phyloP scores from a whole-genome alignment of 2,797 vertebrate genomes.

The Merluccius polli region DNA sequence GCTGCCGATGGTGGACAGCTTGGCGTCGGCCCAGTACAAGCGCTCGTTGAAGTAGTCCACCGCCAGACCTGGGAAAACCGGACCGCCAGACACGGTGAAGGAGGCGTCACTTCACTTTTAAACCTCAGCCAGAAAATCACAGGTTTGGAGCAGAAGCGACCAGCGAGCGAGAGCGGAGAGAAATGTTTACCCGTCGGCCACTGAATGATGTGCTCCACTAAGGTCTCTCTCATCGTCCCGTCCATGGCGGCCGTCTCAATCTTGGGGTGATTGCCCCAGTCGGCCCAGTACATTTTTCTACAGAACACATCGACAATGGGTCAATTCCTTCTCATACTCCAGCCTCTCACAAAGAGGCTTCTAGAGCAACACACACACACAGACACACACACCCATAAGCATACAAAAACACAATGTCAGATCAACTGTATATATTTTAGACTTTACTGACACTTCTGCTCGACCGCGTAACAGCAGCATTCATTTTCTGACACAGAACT shows the following conservation, averaged over 20 bases:
- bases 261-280: constrained; percentile 98
- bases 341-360: neutral
- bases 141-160: neutral
- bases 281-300: constrained; percentile 98
- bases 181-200: constrained; percentile 87
- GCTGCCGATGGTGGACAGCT: constrained; percentile 90
- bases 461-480: too few relatives aligned
- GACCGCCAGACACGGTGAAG: too few relatives aligned
- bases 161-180: neutral
- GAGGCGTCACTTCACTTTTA: neutral
- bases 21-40: constrained; percentile 94
- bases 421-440: too few relatives aligned
- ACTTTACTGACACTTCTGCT: too few relatives aligned
- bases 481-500: too few relatives aligned
- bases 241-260: constrained; percentile 97
- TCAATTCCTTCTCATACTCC: neutral
- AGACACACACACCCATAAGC: neutral
- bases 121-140: neutral
- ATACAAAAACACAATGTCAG: too few relatives aligned
- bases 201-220: constrained; percentile 93
- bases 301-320: constrained; percentile 5
- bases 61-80: constrained; percentile 76
- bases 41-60: constrained; percentile 95
- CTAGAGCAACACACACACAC: neutral
- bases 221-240: constrained; percentile 87